Evolutionary conservation across 2,888 invertebrate genomes (phyloP).

Genomic region (Sericinus montela): DNA sequence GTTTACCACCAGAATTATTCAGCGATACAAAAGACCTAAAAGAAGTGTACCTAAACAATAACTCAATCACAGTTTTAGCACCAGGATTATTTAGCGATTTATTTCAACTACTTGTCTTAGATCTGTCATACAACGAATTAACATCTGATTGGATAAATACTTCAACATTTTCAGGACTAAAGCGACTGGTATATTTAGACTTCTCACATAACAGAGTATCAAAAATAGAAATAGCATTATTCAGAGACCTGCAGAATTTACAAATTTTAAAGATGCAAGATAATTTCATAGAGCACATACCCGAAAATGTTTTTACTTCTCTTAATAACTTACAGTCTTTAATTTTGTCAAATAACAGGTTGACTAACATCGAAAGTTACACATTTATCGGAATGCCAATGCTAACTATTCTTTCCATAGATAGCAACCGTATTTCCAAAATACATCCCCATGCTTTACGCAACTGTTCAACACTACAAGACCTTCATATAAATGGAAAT

Average conservation of each 20-base stretch:
- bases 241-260: conserved; percentile 87
- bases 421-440: conserved; percentile 87
- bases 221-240: conserved; percentile 86
- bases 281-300: conserved; percentile 86
- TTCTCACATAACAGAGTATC: conserved; percentile 87
- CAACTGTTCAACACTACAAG: conserved; percentile 89
- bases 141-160: conserved; percentile 91
- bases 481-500: conserved; percentile 90
- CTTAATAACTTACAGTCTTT: conserved; percentile 89
- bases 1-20: conserved; percentile 90
- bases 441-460: conserved; percentile 87
- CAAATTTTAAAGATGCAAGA: conserved; percentile 90
- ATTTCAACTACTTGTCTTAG: conserved; percentile 85
- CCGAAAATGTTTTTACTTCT: conserved; percentile 88
- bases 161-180: conserved; percentile 87
- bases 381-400: conserved; percentile 88
- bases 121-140: conserved; percentile 88
- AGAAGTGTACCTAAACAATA: conserved; percentile 90
- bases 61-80: conserved; percentile 88
- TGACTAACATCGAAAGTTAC: conserved; percentile 86
- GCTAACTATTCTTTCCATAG: conserved; percentile 86
- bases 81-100: conserved; percentile 89
- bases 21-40: conserved; percentile 87
- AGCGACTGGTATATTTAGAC: conserved; percentile 87
- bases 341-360: conserved; percentile 88